phyloP scores from a whole-genome alignment of 2,113 vertebrate genomes.

The Lepus americanus region DNA sequence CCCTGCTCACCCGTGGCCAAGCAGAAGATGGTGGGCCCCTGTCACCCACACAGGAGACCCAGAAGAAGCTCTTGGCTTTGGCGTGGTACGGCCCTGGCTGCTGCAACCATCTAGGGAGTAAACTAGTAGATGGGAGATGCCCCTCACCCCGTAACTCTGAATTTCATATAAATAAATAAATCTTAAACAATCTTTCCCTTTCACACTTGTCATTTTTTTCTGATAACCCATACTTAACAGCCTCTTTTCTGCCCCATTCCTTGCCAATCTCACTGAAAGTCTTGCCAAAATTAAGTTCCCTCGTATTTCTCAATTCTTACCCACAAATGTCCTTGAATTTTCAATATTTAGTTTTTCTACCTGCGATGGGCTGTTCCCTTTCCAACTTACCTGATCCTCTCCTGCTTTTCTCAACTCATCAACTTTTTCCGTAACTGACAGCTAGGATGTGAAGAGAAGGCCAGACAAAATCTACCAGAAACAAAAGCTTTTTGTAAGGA shows the following conservation, averaged over 20 bases:
- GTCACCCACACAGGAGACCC: too few species aligned
- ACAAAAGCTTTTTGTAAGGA: background rate
- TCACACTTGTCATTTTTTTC: background rate
- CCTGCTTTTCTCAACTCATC: background rate
- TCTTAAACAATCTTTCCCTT: background rate
- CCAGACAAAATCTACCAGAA: background rate
- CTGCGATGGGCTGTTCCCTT: background rate
- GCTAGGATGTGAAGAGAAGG: background rate
- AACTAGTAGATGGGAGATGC: too few species aligned
- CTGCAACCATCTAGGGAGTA: too few species aligned
- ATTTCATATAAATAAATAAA: too few species aligned
- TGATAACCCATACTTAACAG: background rate
- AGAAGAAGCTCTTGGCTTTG: too few species aligned
- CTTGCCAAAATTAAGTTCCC: background rate
- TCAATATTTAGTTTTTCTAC: background rate
- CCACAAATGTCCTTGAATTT: too few species aligned
- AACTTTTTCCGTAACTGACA: background rate
- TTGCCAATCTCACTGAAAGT: background rate
- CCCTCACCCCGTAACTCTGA: too few species aligned
- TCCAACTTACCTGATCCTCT: background rate
- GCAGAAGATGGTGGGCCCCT: too few species aligned
- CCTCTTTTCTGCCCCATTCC: background rate
- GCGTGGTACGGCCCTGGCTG: too few species aligned
- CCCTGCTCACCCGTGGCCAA: too few species aligned
- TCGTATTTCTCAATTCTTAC: background rate